A percentile compares a stretch with the other conserved stretches of the same genome.
These are phyloP conservation scores for Enteromius unitaeniatus DNA, from an alignment of 2,797 vertebrate species.

Conservation along the genomic window DNA sequence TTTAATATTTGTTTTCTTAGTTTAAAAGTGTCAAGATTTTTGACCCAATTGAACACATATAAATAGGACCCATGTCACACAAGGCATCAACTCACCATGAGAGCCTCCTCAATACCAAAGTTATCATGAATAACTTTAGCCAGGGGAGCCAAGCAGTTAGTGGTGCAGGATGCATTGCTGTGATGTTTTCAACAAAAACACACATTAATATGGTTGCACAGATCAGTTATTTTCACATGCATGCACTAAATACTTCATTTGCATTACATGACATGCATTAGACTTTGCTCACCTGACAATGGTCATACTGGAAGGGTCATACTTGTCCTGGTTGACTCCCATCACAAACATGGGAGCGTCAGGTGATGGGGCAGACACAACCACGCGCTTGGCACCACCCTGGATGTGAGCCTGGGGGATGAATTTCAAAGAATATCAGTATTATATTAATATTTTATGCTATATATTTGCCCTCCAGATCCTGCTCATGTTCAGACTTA, in stretches of 20 bases:
- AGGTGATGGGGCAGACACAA: constrained; percentile 87
- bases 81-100: constrained; percentile 81
- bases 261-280: neutral
- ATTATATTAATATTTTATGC: neutral
- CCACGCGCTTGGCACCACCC: constrained; percentile 84
- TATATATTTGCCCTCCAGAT: neutral
- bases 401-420: constrained; percentile 77
- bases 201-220: constrained; percentile 13
- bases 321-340: constrained; percentile 89
- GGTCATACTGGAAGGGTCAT: constrained; percentile 83
- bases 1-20: neutral
- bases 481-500: constrained; percentile 67
- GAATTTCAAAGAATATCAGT: neutral
- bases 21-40: neutral
- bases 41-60: neutral
- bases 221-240: constrained; percentile 6
- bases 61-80: neutral
- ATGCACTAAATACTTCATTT: neutral
- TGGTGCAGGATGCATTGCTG: constrained; percentile 93
- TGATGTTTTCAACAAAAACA: constrained; percentile 51
- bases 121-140: constrained; percentile 90
- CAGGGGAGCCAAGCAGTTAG: constrained; percentile 91
- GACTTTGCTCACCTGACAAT: constrained; percentile 81
- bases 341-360: constrained; percentile 91
- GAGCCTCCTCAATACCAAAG: constrained; percentile 88